Conservation (phyloP, 2,113 vertebrate species). For the Rhinogobius similis region DNA sequence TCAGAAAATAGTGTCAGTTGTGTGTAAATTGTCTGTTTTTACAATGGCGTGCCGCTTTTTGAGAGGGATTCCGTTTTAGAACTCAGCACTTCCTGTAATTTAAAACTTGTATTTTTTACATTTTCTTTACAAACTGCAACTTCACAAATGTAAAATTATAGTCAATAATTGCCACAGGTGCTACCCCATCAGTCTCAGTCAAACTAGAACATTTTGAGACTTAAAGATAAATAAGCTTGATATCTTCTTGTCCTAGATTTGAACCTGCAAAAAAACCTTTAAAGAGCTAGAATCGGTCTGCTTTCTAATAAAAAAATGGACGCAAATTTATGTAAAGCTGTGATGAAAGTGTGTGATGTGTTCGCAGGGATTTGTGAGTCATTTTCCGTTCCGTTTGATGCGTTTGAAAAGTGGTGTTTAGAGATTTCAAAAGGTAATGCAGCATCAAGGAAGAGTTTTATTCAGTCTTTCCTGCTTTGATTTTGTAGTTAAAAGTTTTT, state of each 20-base stretch:
- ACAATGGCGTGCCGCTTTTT: no score
- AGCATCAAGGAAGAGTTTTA: not conserved
- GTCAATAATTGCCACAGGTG: no score
- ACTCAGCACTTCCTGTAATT: no score
- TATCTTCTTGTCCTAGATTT: not conserved
- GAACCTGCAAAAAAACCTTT: conserved; percentile 14
- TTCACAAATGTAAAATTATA: no score
- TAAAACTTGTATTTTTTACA: no score
- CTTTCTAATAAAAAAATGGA: not conserved
- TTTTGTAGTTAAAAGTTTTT: not conserved
- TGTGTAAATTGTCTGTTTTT: no score
- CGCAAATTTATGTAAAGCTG: conserved; percentile 9
- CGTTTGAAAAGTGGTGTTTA: not conserved
- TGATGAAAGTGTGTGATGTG: not conserved
- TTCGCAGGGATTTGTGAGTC: not conserved
- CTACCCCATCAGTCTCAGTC: no score
- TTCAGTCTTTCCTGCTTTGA: not conserved
- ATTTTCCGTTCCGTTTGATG: not conserved
- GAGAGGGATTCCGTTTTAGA: no score
- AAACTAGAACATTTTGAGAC: no score
- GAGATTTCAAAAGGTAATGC: not conserved
- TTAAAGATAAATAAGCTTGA: no score
- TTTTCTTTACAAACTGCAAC: no score
- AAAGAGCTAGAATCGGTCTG: not conserved
- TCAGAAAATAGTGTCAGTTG: no score